A percentile compares a stretch with the other conserved stretches of the same genome.
Evolutionary conservation across 1,140 invertebrate genomes (phyloP).

Genomic region (Elymnias hypermnestra): DNA sequence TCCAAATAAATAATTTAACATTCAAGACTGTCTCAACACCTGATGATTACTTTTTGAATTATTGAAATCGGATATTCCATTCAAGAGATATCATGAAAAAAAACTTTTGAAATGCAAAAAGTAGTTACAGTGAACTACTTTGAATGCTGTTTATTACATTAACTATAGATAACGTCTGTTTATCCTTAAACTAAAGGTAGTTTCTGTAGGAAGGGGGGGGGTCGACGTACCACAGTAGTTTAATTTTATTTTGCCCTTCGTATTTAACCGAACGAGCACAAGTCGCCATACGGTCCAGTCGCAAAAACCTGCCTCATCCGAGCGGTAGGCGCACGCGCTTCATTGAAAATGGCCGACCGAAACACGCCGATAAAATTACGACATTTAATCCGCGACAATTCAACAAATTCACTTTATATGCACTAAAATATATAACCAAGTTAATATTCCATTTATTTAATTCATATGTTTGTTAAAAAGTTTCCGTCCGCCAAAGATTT

Average conservation of each 20-base stretch:
- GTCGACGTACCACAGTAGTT: constrained; percentile 9
- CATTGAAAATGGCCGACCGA: constrained; percentile 23
- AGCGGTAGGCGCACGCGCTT: constrained; percentile 24
- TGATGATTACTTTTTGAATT: too few species aligned
- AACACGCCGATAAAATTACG: constrained; percentile 25
- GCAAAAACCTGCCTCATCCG: constrained; percentile 18
- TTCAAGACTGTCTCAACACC: too few species aligned
- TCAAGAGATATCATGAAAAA: too few species aligned
- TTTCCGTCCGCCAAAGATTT: constrained; percentile 25
- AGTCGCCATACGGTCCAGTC: constrained; percentile 11
- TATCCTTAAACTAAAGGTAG: constrained; percentile 4
- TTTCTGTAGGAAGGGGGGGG: neutral
- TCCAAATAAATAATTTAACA: too few species aligned
- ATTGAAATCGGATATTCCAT: too few species aligned
- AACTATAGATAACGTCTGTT: too few species aligned
- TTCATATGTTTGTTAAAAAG: neutral
- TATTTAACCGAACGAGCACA: neutral
- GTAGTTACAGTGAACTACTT: neutral
- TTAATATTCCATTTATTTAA: too few species aligned
- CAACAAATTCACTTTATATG: too few species aligned
- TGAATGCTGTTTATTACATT: too few species aligned
- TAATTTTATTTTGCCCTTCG: constrained; percentile 16
- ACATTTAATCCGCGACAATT: neutral
- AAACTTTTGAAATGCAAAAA: too few species aligned
- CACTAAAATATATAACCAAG: too few species aligned